Evolutionary conservation across 2,888 invertebrate species (phyloP).

Genomic region (Epiblema foenella): DNA sequence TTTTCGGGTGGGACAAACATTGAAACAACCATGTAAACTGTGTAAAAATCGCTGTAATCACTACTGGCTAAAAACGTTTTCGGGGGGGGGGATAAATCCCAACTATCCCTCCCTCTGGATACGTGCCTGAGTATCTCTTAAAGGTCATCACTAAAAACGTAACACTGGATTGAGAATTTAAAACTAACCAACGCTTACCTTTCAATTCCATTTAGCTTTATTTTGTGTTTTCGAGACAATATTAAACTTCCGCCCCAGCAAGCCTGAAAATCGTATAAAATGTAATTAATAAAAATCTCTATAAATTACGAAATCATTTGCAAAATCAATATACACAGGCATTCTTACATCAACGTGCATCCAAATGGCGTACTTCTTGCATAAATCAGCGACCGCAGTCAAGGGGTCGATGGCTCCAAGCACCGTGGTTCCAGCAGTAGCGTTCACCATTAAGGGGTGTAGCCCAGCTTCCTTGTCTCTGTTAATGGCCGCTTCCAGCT

Average conservation of each 20-base stretch:
- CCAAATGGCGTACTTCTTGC: constrained; percentile 89
- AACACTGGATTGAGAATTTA: background rate
- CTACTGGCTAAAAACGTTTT: no score
- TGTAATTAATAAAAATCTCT: no score
- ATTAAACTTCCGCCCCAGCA: constrained; percentile 92
- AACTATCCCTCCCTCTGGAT: no score
- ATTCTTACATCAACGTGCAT: constrained; percentile 92
- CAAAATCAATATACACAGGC: constrained; percentile 30
- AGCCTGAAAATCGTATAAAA: constrained; percentile 79
- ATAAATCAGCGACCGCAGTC: constrained; percentile 87
- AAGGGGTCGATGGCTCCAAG: constrained; percentile 93
- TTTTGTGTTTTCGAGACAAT: constrained; percentile 87
- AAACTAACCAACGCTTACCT: constrained; percentile 68
- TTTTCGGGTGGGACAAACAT: no score
- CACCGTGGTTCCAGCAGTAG: constrained; percentile 92
- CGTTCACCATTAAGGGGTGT: constrained; percentile 89
- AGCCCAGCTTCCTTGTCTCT: constrained; percentile 74
- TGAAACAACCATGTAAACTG: no score
- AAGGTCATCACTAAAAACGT: background rate
- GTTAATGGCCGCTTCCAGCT: constrained; percentile 85
- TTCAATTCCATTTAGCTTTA: constrained; percentile 87
- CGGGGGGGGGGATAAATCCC: no score
- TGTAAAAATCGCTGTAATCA: no score
- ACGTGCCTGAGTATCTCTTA: background rate
- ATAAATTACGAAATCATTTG: no score